phyloP scores from a whole-genome alignment of 37 sponge, comb jelly and placozoan genomes.

The Dysidea cf. avara region DNA sequence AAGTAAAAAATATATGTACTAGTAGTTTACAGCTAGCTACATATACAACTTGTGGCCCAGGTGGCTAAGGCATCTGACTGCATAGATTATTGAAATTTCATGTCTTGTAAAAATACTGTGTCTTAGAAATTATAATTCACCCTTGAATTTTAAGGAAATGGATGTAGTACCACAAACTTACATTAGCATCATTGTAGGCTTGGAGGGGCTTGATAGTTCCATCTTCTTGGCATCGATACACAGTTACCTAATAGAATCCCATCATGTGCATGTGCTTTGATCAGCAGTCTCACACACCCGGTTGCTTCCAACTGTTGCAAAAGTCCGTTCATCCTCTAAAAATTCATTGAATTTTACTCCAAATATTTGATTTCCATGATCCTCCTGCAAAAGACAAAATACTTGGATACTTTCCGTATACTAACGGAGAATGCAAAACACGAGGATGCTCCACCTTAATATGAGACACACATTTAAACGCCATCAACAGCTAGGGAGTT shows the following conservation, averaged over 20 bases:
- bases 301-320: constrained; percentile 93
- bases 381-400: constrained; percentile 81
- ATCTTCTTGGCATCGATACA: constrained; percentile 70
- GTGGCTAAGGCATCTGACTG: too few species aligned
- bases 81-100: not conserved
- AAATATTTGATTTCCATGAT: constrained; percentile 81
- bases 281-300: constrained; percentile 36
- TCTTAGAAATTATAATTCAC: not conserved
- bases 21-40: too few species aligned
- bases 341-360: constrained; percentile 90
- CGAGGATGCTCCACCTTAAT: too few species aligned
- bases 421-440: too few species aligned
- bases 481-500: too few species aligned
- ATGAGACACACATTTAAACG: too few species aligned
- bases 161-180: constrained; percentile 16
- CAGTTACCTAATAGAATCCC: constrained; percentile 37
- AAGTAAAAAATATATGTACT: too few species aligned
- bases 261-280: not conserved
- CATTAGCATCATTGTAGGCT: constrained; percentile 79
- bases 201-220: constrained; percentile 57
- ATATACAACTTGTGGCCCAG: too few species aligned
- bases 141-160: not conserved
- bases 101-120: not conserved
- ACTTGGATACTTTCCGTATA: too few species aligned
- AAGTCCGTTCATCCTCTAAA: constrained; percentile 50